Evolutionary conservation across 1,140 invertebrate species (phyloP).

Genomic region (Cherax quadricarinatus): DNA sequence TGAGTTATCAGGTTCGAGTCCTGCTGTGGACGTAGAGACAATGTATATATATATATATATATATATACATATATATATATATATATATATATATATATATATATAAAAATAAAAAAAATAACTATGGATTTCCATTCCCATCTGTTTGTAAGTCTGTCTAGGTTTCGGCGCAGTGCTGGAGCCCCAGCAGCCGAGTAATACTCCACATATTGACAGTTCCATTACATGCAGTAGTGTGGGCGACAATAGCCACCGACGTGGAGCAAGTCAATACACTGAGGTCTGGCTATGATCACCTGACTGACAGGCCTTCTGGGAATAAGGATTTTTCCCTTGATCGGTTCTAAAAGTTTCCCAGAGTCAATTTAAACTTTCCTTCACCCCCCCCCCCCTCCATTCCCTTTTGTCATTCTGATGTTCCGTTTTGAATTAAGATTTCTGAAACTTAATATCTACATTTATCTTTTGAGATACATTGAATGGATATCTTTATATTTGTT

Average conservation of each 20-base stretch:
- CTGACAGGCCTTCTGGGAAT: neutral
- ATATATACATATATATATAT: too few relatives aligned
- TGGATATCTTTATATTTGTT: too few relatives aligned
- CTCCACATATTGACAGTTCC: neutral
- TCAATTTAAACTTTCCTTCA: slow-evolving; percentile 8
- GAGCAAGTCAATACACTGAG: neutral
- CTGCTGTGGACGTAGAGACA: too few relatives aligned
- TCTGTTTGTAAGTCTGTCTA: too few relatives aligned
- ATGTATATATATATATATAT: too few relatives aligned
- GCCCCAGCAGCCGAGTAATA: too few relatives aligned
- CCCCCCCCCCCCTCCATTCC: neutral
- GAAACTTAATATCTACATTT: neutral
- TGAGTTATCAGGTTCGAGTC: too few relatives aligned
- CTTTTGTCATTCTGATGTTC: neutral
- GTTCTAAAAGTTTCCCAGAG: slow-evolving; percentile 3
- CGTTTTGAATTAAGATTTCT: neutral
- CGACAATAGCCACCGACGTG: neutral
- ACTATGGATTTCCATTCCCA: too few relatives aligned
- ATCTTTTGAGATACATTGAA: neutral
- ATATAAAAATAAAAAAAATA: too few relatives aligned
- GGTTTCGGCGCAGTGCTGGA: too few relatives aligned
- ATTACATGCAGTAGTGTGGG: neutral
- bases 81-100: too few relatives aligned
- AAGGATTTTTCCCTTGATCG: slow-evolving; percentile 10
- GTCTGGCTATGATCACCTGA: neutral